Evolutionary conservation across 2,797 vertebrate genomes (phyloP).

Genomic region (Falco berigora): DNA sequence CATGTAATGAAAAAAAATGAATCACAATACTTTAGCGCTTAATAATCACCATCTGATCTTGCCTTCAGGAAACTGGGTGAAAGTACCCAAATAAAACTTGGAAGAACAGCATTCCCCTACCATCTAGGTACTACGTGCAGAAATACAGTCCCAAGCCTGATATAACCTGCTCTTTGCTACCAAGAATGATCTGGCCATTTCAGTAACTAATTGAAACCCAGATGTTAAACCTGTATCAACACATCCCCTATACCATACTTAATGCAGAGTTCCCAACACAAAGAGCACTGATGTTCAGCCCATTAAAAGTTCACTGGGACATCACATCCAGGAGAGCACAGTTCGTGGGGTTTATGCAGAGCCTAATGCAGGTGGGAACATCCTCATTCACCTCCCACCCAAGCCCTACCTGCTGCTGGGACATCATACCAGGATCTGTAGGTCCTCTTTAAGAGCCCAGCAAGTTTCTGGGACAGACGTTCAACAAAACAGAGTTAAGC

Average conservation of each 20-base stretch:
- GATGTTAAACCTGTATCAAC: neutral
- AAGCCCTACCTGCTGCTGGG: neutral
- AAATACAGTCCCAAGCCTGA: neutral
- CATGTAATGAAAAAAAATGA: neutral
- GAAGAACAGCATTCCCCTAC: neutral
- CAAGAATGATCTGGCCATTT: neutral
- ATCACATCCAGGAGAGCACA: accelerated
- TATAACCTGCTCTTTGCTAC: neutral
- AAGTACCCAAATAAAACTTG: neutral
- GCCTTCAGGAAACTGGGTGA: neutral
- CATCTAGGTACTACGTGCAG: neutral
- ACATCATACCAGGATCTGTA: neutral
- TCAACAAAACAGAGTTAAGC: neutral
- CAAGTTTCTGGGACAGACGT: neutral
- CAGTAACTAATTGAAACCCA: neutral
- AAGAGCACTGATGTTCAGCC: neutral
- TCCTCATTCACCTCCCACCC: neutral
- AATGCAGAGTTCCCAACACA: neutral
- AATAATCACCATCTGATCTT: neutral
- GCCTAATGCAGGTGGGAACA: neutral
- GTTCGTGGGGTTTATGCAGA: neutral
- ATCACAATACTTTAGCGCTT: neutral
- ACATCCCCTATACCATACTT: too few relatives aligned
- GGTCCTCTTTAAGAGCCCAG: neutral
- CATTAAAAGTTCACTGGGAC: accelerated